Base-by-base conservation (phyloP, 2,888 invertebrate genomes). In the Synanthedon myopaeformis region DNA sequence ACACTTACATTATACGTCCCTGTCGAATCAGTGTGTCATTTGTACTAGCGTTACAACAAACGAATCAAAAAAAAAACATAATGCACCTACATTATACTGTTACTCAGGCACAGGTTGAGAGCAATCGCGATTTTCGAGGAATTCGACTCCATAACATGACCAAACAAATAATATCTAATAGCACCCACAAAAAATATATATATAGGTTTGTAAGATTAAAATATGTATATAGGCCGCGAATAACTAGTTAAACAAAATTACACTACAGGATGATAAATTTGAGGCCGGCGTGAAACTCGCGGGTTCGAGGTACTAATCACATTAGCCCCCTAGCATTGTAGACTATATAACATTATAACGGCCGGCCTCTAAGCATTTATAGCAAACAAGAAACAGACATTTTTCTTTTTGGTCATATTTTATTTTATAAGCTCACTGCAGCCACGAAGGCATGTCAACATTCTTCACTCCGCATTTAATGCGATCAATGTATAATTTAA, bases 1-100 rank as follows among this genome's bases (percentile, higher is more conserved):
- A 76, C 76, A 76, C 85, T 87, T 85, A 86, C 72, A 80, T 74
- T 75, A 77, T 67, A 63, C 61, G 78, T 79, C 87, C 86, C 86
- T 87, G 85, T 85, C 72, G 74, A 75, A 74, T 79, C 76, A 79
- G 77, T 77, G 82, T 82, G 69, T 74, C 67, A 69, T 84, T 84
- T 86, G 85, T 86, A 85, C 84, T 84, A 85, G 80, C 76, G 71
- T 76, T 55, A 54, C 52, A 54, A 49, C 3, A 19, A 76, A 75
- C 68, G 69, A 74, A 72, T 64, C 63, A 70, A 74, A 78, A 76
- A 70, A 73, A 76, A 69, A 74, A 67, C 64, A 56, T 63, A 67
- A 62, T 62, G 63, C 61, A 23, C 12, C 14, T 45, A 66, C 58
- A 50, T 55, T 51, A 54, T 10, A 57, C 55, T 52, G 54, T 59